Evolutionary conservation across 2,113 vertebrate genomes (phyloP).

Genomic region (Lepus americanus): DNA sequence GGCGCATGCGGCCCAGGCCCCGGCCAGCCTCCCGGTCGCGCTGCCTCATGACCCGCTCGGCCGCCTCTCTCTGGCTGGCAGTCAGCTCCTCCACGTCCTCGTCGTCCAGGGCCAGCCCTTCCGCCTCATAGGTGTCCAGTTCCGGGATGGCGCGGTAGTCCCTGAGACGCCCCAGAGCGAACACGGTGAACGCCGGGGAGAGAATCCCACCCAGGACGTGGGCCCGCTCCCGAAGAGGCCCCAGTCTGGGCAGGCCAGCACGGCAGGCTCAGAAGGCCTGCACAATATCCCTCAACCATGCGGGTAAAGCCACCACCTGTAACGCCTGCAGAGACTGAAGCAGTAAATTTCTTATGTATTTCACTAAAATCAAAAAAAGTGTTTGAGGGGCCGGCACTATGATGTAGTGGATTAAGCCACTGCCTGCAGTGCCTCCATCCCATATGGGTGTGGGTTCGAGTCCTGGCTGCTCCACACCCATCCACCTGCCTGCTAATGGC

Average conservation of each 20-base stretch:
- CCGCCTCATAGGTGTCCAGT: slow-evolving; percentile 94
- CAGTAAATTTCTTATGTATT: background rate
- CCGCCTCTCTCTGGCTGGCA: slow-evolving; percentile 93
- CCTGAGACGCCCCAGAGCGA: slow-evolving; percentile 82
- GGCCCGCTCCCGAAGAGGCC: background rate
- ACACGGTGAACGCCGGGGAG: background rate
- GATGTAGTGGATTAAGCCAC: no score
- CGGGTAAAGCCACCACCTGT: background rate
- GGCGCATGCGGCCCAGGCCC: slow-evolving; percentile 92
- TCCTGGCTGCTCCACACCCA: no score
- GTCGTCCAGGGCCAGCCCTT: slow-evolving; percentile 94
- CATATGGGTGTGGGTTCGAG: no score
- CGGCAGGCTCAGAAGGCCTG: background rate
- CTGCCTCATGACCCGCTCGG: slow-evolving; percentile 94
- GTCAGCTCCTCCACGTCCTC: slow-evolving; percentile 96
- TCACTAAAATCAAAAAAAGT: background rate
- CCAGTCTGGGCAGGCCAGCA: background rate
- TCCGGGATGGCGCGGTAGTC: slow-evolving; percentile 96
- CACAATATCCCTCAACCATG: no score
- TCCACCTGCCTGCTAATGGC: no score
- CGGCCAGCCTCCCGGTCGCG: slow-evolving; percentile 92
- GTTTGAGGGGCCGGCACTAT: no score
- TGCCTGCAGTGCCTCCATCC: no score
- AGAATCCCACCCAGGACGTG: background rate
- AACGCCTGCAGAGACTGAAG: background rate